Conservation (phyloP, 2,797 vertebrate genomes). For the Tokudaia muenninki region DNA sequence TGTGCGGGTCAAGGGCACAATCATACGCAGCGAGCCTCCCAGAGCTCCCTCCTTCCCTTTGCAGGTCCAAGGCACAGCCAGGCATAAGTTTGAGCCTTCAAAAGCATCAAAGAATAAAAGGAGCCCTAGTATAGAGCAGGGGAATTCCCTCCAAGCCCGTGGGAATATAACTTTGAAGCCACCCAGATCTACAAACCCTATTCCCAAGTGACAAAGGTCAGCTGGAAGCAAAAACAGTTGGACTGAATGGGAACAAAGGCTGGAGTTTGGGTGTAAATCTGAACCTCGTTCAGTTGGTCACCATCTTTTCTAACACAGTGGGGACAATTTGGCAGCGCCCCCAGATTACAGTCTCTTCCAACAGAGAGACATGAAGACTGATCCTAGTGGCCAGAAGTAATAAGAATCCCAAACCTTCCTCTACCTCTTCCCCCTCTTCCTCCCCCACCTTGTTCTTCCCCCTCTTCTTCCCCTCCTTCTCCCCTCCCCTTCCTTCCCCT, state of each 20-base stretch:
- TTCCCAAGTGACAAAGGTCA: conserved; percentile 37
- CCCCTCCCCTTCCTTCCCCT: background rate
- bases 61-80: background rate
- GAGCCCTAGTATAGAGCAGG: background rate
- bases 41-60: background rate
- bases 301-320: background rate
- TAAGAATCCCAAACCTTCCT: background rate
- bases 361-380: background rate
- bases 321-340: background rate
- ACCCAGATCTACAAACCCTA: conserved; percentile 21
- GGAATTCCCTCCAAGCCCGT: background rate
- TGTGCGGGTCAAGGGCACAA: background rate
- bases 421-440: background rate
- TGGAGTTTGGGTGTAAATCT: background rate
- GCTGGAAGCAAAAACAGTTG: background rate
- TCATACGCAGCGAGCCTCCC: background rate
- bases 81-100: background rate
- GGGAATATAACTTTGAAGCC: background rate
- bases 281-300: background rate
- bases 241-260: background rate
- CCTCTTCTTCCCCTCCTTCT: background rate
- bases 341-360: background rate
- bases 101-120: conserved; percentile 26
- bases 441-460: too few relatives aligned
- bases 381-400: background rate